Evolutionary conservation across 2,113 vertebrate species (phyloP), one percentile per base, ranked within the genome.

Genomic region (Rhinogobius similis): DNA sequence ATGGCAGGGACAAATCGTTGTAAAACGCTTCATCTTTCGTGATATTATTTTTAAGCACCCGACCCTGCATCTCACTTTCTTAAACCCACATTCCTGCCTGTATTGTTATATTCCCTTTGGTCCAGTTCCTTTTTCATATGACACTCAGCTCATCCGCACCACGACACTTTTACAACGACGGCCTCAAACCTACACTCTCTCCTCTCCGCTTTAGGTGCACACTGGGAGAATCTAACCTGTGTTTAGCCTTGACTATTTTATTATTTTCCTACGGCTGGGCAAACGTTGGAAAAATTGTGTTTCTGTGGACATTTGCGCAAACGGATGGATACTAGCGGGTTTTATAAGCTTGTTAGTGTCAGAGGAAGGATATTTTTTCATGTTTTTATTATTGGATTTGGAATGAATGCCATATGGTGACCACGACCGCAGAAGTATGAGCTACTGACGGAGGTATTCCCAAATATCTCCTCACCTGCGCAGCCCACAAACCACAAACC

Each of bases 301-400:
- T 79, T 24, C 12, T 56, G 64, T 59, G 16, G 63, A 65, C 77
- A 84, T 81, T 38, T 36, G 39, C 41, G 62, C 50, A 72, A 81
- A 55, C 55, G 75, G 26, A 64, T 65, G 76, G 72, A 39, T 55
- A 24, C 62, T 18, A 67, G 70, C 29, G 75, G 68, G 12, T 88
- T 84, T 86, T 82, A 82, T 77, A 83, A 81, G 68, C 41, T 76
- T 75, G 72, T 88, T 79, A 81, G 67, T 80, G 79, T 87, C 82
- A 85, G 67, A 79, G 0, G 62, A 64, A 73, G 73, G 76, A 82
- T 85, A 73, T 76, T 73, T 78, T 12, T 88, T 79, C 72, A 79
- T 75, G 70, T 82, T 63, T 62, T 66, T 43, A 20, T 56, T 68
- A 65, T 68, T 74, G 78, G 73, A 86, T 72, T 62, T 73, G 78